A percentile compares a stretch with the other conserved stretches of the same genome.
phyloP scores from a whole-genome alignment of 2,888 invertebrate genomes.

The Hecatera dysodea region DNA sequence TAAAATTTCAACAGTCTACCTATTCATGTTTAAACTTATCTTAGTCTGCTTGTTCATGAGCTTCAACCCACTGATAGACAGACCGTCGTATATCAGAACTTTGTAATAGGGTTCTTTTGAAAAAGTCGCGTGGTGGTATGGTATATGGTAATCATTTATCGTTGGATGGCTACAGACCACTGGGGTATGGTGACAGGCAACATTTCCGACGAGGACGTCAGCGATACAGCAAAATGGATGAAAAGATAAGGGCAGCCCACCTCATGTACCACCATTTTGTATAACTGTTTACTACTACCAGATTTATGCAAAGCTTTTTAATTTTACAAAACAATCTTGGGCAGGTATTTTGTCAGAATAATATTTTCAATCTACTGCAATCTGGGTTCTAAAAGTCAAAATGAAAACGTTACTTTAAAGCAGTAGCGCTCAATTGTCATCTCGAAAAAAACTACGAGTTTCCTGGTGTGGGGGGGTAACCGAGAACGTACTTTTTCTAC shows the following conservation, averaged over 20 bases:
- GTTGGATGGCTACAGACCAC: not conserved
- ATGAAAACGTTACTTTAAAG: too few relatives aligned
- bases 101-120: not conserved
- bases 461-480: not conserved
- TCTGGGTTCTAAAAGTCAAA: too few relatives aligned
- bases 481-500: slow-evolving; percentile 13
- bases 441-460: not conserved
- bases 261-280: slow-evolving; percentile 7
- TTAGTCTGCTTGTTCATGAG: too few relatives aligned
- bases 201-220: slow-evolving; percentile 24
- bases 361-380: not conserved
- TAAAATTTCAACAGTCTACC: too few relatives aligned
- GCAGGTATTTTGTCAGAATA: not conserved
- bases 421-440: too few relatives aligned
- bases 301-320: not conserved
- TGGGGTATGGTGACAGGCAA: slow-evolving; percentile 9
- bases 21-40: too few relatives aligned
- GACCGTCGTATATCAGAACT: too few relatives aligned
- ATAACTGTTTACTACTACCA: slow-evolving; percentile 15
- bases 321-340: too few relatives aligned
- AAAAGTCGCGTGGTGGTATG: too few relatives aligned
- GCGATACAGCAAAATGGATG: slow-evolving; percentile 41
- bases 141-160: slow-evolving; percentile 4
- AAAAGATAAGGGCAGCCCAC: slow-evolving; percentile 33
- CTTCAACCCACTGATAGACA: too few relatives aligned